Evolutionary conservation across 2,888 invertebrate genomes (phyloP), one percentile per base, ranked within the genome.

Genomic region (Amphipoea oculea): DNA sequence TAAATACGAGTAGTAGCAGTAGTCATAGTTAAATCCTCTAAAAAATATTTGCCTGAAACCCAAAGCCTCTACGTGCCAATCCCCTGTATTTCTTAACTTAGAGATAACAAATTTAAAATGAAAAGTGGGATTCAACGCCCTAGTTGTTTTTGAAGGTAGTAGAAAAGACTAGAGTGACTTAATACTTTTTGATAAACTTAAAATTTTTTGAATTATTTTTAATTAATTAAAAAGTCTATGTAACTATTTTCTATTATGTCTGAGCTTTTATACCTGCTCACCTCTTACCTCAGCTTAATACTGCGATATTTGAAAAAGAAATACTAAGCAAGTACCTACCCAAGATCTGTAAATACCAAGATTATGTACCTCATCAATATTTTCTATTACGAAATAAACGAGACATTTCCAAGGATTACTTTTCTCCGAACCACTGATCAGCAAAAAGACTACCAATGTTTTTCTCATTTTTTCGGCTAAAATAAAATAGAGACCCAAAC

Each of bases 51-150:
- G 14, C 57, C 11, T 69, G 12, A 45, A 60, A 70, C 66, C 60
- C 17, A 71, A 78, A 73, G 42, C 54, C 45, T 40, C 69, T 78
- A 60, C 66, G 76, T 66, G 57, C 71, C 73, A 69, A 72, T 54
- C 63, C n/a, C 17, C 45, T 80, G 76, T 78, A 66, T 77, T 83
- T 83, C 36, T 73, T 63, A 79, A 83, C 76, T 76, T 68, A 48
- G 40, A 65, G 57, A 82, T 82, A 76, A 65, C 51, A 82, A 60
- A 40, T 82, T 82, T 77, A 65, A 67, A 80, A 60, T 80, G 36
- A 70, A 85, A 83, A 83, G 60, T 80, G 54, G 17, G 48, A 57
- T 71, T 72, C 67, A 68, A 7, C 60, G 42, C 77, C 60, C 23
- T 29, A 69, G 65, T 66, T 79, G n/a, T 74, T 76, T 76, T 72